Evolutionary conservation across 2,888 invertebrate species (phyloP).

Genomic region (Endotricha flammealis): DNA sequence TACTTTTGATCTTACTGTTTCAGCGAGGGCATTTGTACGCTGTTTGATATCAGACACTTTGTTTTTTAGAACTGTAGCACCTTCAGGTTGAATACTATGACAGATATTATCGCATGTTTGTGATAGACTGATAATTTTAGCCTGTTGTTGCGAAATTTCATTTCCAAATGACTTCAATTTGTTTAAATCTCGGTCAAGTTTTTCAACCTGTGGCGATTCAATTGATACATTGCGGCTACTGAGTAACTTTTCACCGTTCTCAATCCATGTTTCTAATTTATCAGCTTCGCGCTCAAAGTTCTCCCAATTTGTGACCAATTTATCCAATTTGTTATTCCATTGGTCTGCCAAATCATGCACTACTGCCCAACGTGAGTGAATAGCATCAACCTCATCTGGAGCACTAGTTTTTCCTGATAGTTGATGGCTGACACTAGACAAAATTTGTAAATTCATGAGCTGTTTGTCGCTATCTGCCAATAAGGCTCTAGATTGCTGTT

Average conservation of each 20-base stretch:
- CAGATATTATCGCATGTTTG: conserved; percentile 89
- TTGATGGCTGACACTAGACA: conserved; percentile 85
- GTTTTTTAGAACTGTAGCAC: conserved; percentile 83
- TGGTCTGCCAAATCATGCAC: conserved; percentile 89
- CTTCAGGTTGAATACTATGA: conserved; percentile 87
- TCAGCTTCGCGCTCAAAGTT: conserved; percentile 87
- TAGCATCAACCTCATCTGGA: conserved; percentile 90
- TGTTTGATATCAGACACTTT: conserved; percentile 86
- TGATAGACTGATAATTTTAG: conserved; percentile 87
- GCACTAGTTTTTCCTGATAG: conserved; percentile 86
- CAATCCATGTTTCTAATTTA: conserved; percentile 88
- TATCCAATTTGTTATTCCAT: conserved; percentile 87
- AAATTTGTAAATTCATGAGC: conserved; percentile 84
- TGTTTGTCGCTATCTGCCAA: conserved; percentile 88
- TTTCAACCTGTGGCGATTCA: conserved; percentile 84
- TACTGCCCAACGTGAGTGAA: conserved; percentile 90
- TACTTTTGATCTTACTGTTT: conserved; percentile 85
- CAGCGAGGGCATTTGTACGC: conserved; percentile 85
- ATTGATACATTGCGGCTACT: conserved; percentile 78
- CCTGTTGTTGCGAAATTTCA: conserved; percentile 91
- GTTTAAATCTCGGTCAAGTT: conserved; percentile 86
- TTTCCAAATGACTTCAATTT: conserved; percentile 89
- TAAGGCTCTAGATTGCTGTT: conserved; percentile 84
- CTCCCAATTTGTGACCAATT: conserved; percentile 88
- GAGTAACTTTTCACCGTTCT: conserved; percentile 80